Evolutionary conservation across 2,888 invertebrate species (phyloP), one percentile per base, ranked within the genome.

Genomic region (Philereme vetulata): DNA sequence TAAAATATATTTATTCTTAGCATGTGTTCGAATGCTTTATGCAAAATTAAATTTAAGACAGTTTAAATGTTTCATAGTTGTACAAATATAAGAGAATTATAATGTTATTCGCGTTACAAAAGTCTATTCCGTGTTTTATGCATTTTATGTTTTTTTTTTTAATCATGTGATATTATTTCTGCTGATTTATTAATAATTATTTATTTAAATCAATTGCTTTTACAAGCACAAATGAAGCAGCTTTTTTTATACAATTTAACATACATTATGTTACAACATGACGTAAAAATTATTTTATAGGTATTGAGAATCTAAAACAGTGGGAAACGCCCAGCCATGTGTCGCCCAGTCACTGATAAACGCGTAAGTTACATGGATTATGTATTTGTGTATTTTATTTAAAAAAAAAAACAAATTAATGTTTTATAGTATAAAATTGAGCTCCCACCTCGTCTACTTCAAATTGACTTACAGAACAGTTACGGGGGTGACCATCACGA

Each of bases 101-200:
- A 10, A 46, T 21, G 8, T 51, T 51, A 21, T 21, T 21, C 21
- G 2, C 2, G 21, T 21, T 21, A 21, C 21, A 21, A 21, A 51
- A 38, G 21, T 45, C 33, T 50, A 33, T 49, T 47, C 45, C 35
- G 6, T 47, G 7, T 51, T 58, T 48, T 51, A 57, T 49, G 45
- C 34, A 49, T 51, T 62, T 58, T 54, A 58, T 55, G 43, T 50
- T 62, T 51, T 62, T 57, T 33, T 62, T 62, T 62, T 45, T 34
- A 49, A 44, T 58, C 49, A 38, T 55, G 43, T 51, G 36, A n/a
- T 56, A 8, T 51, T 38, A 48, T 53, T 11, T 44, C 4, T 44
- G 10, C 2, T 44, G 6, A 5, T 10, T 42, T 10, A 10, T 42
- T 45, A n/a, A 43, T 32, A 21, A 6, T n/a, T 1, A 21, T 21